phyloP scores from a whole-genome alignment of 2,113 vertebrate genomes.

The Pelobates fuscus region DNA sequence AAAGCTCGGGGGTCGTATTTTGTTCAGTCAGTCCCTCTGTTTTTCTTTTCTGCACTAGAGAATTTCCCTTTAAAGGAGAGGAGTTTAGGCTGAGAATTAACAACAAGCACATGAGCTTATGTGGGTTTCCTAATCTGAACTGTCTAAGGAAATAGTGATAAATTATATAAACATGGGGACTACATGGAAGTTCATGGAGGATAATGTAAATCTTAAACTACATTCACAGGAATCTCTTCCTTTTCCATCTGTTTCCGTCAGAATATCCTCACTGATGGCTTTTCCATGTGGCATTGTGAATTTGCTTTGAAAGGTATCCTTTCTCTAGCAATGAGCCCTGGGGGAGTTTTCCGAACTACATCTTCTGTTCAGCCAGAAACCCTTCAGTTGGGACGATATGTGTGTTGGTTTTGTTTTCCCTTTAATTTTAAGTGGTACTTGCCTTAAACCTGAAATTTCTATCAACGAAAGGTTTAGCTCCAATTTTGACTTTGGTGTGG shows the following conservation, averaged over 20 bases:
- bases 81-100: constrained; percentile 58
- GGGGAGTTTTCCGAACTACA: constrained; percentile 41
- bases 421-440: too few species aligned
- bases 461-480: too few species aligned
- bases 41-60: not conserved
- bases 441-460: too few species aligned
- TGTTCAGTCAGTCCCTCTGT: not conserved
- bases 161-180: constrained; percentile 73
- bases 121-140: constrained; percentile 69
- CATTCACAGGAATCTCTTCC: constrained; percentile 71
- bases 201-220: constrained; percentile 77
- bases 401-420: too few species aligned
- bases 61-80: constrained; percentile 58
- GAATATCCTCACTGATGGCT: constrained; percentile 73
- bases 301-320: constrained; percentile 65
- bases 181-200: constrained; percentile 71
- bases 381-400: too few species aligned
- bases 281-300: constrained; percentile 69
- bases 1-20: not conserved
- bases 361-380: constrained; percentile 31
- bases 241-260: constrained; percentile 76
- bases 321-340: constrained; percentile 56
- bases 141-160: constrained; percentile 72
- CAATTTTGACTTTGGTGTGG: too few species aligned
- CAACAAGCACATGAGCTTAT: constrained; percentile 63